These are phyloP conservation scores for Cuculus canorus DNA, from an alignment of 2,797 vertebrate genomes.

Conservation along the genomic window DNA sequence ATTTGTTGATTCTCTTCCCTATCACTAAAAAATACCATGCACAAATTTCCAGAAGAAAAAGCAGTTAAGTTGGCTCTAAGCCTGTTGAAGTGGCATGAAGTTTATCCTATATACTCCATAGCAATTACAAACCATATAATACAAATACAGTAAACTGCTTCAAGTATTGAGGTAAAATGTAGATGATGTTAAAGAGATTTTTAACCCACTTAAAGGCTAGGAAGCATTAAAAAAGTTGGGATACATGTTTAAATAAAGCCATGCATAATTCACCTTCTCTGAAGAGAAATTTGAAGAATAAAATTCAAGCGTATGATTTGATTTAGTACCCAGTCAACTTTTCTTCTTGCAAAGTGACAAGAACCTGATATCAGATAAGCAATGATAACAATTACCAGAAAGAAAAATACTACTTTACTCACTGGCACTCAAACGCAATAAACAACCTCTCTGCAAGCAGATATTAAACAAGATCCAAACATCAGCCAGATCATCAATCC, in stretches of 20 bases:
- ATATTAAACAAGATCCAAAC: background rate
- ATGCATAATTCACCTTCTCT: background rate
- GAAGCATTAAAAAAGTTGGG: background rate
- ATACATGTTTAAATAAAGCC: background rate
- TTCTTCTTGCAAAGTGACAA: background rate
- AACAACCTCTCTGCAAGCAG: background rate
- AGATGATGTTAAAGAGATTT: background rate
- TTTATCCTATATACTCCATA: background rate
- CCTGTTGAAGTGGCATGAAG: background rate
- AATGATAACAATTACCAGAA: background rate
- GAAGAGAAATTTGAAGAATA: background rate
- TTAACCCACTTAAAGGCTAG: background rate
- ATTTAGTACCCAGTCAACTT: background rate
- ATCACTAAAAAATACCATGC: background rate
- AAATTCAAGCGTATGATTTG: background rate
- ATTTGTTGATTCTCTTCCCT: background rate
- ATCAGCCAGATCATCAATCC: background rate
- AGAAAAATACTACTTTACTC: background rate
- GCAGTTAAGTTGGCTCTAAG: background rate
- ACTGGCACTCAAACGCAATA: background rate
- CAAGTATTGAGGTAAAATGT: background rate
- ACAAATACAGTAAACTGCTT: background rate
- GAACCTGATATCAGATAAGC: background rate
- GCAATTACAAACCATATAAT: background rate
- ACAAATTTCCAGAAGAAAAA: background rate